These are phyloP conservation scores for Daptonema setosum DNA, from an alignment of 2,888 invertebrate genomes.

Conservation along the genomic window DNA sequence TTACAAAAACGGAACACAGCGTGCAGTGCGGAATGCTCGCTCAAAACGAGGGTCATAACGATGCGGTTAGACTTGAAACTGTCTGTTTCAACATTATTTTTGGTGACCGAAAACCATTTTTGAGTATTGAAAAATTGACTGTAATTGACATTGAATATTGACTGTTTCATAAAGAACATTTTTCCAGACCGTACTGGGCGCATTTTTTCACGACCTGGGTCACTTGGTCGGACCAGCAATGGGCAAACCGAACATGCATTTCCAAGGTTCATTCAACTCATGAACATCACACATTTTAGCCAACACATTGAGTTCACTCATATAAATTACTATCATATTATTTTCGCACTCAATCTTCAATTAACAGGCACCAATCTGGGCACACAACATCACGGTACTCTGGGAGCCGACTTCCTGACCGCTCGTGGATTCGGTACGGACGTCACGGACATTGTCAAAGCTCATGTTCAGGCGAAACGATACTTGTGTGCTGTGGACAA, in stretches of 20 bases:
- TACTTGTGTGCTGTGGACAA: conserved; percentile 16
- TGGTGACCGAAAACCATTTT: no score
- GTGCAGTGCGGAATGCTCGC: conserved; percentile 1
- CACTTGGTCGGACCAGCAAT: conserved; percentile 2
- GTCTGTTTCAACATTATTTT: neutral
- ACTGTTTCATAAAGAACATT: no score
- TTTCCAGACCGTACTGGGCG: conserved; percentile 4
- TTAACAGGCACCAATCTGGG: neutral
- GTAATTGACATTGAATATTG: neutral
- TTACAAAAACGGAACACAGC: conserved; percentile 3
- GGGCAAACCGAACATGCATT: neutral
- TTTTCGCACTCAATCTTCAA: neutral
- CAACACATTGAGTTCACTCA: neutral
- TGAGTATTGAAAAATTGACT: neutral
- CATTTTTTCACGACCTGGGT: conserved; percentile 8
- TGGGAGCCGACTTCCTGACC: conserved; percentile 5
- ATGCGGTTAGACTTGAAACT: neutral
- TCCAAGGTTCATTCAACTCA: neutral
- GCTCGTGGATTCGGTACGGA: neutral
- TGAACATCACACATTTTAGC: neutral
- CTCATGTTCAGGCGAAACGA: conserved; percentile 12
- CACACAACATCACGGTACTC: neutral
- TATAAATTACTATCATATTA: neutral
- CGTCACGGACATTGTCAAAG: conserved; percentile 4
- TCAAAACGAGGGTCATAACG: neutral